Base-by-base conservation (phyloP, 2,797 vertebrate genomes). In the Diplodus sargus region DNA sequence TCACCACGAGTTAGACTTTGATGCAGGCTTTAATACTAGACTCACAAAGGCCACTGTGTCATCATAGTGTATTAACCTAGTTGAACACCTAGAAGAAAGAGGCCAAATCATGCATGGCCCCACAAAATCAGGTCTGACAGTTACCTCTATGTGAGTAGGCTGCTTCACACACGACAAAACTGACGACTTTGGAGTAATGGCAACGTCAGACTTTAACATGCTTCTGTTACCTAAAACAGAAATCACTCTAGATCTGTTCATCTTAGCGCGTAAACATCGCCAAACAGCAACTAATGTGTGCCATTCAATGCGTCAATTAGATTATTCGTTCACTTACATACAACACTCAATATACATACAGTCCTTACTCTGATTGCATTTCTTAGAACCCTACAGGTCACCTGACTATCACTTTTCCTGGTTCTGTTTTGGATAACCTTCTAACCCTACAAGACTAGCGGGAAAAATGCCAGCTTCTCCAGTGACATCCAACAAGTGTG, bases 11-110 rank as follows among this genome's bases (percentile, higher is more conserved):
- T 70, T 77, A 71, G 47, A 82, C 71, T 83, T 69, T 78, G 68
- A 69, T 75, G 25, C 45, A 63, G 80, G 69, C 63, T 79, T 63
- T 68, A 25, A 84, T 28, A 73, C 34, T 20, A 47, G 45, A 68
- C 69, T 76, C 79, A 79, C 61, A 78, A 74, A 66, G 28, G 18
- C 75, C 34, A 79, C 39, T 68, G 58, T 85, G 63, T 88, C 84
- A 83, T 70, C 66, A 78, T 4, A 18, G 39, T 8, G 34, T 14
- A 42, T 63, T 79, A 61, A 59, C 47, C 7, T 39, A 34, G 14
- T 5, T 60, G 5, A 61, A 57, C 59, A 73, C 65, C 60, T 71
- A 34, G 76, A 17, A 73, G 23, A 18, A 48, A 5, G 17, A 58
- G 47, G 39, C 17, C 5, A 63, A 66, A 71, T 51, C 14, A 69